Evolutionary conservation across 2,797 vertebrate species (phyloP).

Genomic region (Nannoperca australis): DNA sequence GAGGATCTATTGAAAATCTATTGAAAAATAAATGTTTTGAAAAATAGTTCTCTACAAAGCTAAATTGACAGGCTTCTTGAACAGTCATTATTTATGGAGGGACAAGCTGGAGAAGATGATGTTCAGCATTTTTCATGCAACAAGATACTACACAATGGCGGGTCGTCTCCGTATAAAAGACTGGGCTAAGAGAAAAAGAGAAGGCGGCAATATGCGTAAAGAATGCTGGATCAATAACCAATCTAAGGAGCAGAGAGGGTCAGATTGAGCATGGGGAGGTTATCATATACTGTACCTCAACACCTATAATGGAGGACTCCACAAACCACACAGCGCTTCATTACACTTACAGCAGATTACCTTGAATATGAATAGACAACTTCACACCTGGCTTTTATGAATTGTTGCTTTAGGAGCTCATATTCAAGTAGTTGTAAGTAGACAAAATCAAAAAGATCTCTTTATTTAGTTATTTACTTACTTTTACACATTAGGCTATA

Average conservation of each 20-base stretch:
- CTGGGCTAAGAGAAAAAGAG: conserved; percentile 46
- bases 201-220: conserved; percentile 72
- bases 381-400: background rate
- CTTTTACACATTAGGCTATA: background rate
- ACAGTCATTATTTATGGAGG: conserved; percentile 75
- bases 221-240: conserved; percentile 87
- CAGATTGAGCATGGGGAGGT: conserved; percentile 69
- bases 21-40: conserved; percentile 74
- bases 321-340: conserved; percentile 11
- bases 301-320: conserved; percentile 59
- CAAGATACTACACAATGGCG: conserved; percentile 53
- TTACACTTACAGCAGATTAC: background rate
- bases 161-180: conserved; percentile 51
- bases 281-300: conserved; percentile 69
- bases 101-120: conserved; percentile 63
- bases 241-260: conserved; percentile 80
- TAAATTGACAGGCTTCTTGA: conserved; percentile 70
- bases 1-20: conserved; percentile 74
- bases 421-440: background rate
- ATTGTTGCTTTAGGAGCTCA: background rate
- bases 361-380: background rate
- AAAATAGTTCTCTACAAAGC: conserved; percentile 79
- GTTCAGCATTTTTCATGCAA: conserved; percentile 83
- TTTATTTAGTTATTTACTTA: background rate
- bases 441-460: background rate